These are phyloP conservation scores for Chrysomela aeneicollis DNA, from an alignment of 2,888 invertebrate genomes.

Conservation along the genomic window DNA sequence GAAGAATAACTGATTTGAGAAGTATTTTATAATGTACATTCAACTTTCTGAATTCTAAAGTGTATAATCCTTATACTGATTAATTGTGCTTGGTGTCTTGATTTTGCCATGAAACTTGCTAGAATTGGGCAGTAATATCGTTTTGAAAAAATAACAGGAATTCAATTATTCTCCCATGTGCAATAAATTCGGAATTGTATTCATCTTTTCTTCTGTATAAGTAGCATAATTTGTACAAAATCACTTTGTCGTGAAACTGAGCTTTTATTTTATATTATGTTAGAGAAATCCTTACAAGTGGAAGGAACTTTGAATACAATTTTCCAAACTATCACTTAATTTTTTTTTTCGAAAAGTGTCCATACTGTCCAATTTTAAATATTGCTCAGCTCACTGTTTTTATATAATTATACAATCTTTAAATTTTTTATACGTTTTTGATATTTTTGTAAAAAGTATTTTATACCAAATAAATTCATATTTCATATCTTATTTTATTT, in stretches of 20 bases:
- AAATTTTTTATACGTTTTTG: constrained; percentile 13
- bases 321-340: no score
- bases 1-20: no score
- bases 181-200: no score
- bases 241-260: no score
- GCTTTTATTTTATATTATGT: no score
- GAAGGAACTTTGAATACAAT: no score
- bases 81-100: constrained; percentile 8
- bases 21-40: no score
- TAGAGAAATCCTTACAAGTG: no score
- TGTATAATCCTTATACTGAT: constrained; percentile 50
- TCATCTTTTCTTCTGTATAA: no score
- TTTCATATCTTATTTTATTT: background rate
- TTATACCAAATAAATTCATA: constrained; percentile 44
- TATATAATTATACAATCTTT: background rate
- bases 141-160: background rate
- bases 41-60: background rate
- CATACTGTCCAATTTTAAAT: constrained; percentile 23
- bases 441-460: constrained; percentile 45
- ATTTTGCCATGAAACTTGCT: constrained; percentile 36
- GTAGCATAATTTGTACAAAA: no score
- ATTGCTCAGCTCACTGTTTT: constrained; percentile 21
- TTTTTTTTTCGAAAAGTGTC: constrained; percentile 24
- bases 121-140: background rate
- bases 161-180: no score